Percentiles rank a stretch among this genome's conserved stretches.
Conservation (phyloP, 2,113 vertebrate genomes). For the Hyperopisus bebe region DNA sequence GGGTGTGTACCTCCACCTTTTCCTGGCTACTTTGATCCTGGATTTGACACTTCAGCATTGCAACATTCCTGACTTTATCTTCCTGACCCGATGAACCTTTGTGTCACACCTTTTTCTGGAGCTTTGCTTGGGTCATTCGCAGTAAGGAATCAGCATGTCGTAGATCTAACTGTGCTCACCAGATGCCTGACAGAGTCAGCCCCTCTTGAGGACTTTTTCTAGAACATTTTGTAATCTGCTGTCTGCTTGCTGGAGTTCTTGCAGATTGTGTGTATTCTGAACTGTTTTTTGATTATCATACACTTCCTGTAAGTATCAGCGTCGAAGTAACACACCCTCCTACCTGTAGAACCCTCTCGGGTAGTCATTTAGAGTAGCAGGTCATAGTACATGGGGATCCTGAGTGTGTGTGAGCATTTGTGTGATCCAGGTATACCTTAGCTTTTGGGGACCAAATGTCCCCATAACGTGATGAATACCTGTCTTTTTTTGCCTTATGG, state of each 20-base stretch:
- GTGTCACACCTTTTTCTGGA: neutral
- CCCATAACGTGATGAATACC: too few relatives aligned
- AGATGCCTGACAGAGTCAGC: neutral
- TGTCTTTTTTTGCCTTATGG: too few relatives aligned
- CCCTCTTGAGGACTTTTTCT: neutral
- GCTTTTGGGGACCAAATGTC: too few relatives aligned
- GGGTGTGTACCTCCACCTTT: slow-evolving; percentile 75
- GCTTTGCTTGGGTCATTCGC: neutral
- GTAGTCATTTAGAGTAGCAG: neutral
- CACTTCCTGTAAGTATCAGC: neutral
- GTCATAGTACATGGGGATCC: slow-evolving; percentile 12
- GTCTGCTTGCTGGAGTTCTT: neutral
- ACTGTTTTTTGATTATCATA: neutral
- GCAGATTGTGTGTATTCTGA: neutral
- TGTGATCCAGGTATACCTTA: neutral
- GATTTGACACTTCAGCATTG: neutral
- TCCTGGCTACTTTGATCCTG: slow-evolving; percentile 16
- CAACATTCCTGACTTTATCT: neutral
- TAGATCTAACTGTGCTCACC: neutral
- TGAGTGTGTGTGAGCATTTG: slow-evolving; percentile 11
- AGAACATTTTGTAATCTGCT: neutral
- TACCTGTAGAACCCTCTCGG: neutral
- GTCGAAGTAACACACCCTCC: too few relatives aligned
- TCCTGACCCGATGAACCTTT: neutral
- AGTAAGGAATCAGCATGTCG: neutral